Evolutionary conservation across 2,797 vertebrate species (phyloP).

Genomic region (Gila robusta): DNA sequence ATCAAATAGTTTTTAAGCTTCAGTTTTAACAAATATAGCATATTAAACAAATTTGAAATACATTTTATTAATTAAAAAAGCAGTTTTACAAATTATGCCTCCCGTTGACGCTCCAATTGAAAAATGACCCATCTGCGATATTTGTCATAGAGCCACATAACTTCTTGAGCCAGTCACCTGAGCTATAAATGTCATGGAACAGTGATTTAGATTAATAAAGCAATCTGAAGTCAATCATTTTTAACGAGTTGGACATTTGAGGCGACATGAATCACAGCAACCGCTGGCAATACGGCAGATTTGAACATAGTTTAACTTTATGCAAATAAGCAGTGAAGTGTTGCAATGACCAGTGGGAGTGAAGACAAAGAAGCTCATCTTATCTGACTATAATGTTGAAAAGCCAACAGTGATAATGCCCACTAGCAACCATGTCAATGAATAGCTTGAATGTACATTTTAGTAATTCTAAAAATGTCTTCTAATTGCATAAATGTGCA

Average conservation of each 20-base stretch:
- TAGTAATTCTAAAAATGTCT: background rate
- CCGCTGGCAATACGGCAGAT: background rate
- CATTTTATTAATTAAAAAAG: background rate
- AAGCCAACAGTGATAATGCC: background rate
- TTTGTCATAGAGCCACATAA: background rate
- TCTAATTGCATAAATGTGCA: background rate
- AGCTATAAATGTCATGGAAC: background rate
- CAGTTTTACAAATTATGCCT: background rate
- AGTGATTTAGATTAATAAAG: background rate
- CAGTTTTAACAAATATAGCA: background rate
- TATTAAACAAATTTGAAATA: background rate
- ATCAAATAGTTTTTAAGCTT: background rate
- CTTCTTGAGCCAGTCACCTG: background rate
- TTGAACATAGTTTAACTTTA: background rate
- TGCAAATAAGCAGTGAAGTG: conserved; percentile 17
- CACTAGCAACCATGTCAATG: background rate
- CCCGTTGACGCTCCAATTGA: background rate
- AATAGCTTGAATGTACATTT: background rate
- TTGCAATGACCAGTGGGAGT: background rate
- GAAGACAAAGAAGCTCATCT: background rate
- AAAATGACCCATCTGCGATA: background rate
- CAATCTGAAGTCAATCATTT: conserved; percentile 26
- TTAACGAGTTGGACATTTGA: conserved; percentile 5
- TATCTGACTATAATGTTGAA: background rate
- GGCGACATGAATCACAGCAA: background rate